Base-by-base conservation (phyloP, 2,113 vertebrate genomes). In the Eretmochelys imbricata region DNA sequence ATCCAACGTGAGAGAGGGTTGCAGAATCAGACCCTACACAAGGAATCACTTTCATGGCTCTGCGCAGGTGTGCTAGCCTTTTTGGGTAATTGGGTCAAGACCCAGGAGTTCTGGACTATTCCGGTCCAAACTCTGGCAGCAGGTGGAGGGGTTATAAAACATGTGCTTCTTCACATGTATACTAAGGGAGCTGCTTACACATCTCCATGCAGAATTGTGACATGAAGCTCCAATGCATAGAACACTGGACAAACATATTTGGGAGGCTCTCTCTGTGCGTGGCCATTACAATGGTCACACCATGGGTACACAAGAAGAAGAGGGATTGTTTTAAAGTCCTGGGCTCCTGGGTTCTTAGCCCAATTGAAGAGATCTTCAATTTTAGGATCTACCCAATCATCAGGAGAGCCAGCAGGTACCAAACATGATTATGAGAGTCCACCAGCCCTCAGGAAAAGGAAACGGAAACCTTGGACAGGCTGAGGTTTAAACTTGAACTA, bases 271-370 rank as follows among this genome's bases (percentile, higher is more conserved):
- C 49, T 49, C 49, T 49, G 10, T 49, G 49, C 11, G 49, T 49
- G 49, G 49, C 49, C 49, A 11, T 49, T 49, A 49, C 49, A 49
- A 12, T 49, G 49, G 49, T 49, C 49, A 49, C 49, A 49, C 49
- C 49, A 49, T 49, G 49, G 49, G 49, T 49, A 49, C 29, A 69
- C 31, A 69, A 69, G 31, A 69, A 35, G 35, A n/a, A 0, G 48
- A 29, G 24, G 17, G 24, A 46, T 82, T 62, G 46, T 53, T 27
- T 29, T 14, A 85, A 31, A 49, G 78, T 11, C 25, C 11, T 3
- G 16, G 22, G 16, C 3, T 85, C 53, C 62, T 48, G 20, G 51
- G 29, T 53, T 48, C 2, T 54, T 0, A 0, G 46, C 11, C 8
- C 5, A 42, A 6, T 3, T 2, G 62, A 82, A 81, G 1, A 25